A percentile compares a stretch with the other conserved stretches of the same genome.
Conservation (phyloP, 2,113 vertebrate genomes). For the Andinoacara biseriatus region DNA sequence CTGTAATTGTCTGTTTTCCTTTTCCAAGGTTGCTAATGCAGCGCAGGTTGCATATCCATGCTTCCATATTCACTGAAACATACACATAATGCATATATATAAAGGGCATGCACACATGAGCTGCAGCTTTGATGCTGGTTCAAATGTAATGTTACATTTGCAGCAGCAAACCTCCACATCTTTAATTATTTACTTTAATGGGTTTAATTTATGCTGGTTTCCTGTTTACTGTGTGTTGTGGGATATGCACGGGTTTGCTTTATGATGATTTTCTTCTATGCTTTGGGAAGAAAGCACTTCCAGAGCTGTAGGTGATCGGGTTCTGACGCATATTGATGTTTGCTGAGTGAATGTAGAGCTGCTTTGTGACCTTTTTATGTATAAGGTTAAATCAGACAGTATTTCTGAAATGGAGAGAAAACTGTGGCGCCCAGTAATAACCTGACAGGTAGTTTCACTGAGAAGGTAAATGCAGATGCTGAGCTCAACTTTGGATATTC, state of each 20-base stretch:
- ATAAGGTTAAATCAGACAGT: background rate
- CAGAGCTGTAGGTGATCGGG: background rate
- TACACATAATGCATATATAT: accelerated
- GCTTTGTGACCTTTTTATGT: conserved; percentile 9
- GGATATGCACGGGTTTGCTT: background rate
- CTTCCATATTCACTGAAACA: background rate
- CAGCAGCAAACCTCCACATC: background rate
- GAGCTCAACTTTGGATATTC: conserved; percentile 13
- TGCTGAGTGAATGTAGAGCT: background rate
- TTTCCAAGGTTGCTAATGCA: background rate
- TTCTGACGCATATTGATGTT: conserved; percentile 14
- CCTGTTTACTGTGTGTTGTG: background rate
- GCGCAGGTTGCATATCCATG: background rate
- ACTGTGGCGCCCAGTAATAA: background rate
- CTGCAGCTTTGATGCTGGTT: background rate
- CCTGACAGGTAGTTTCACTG: background rate
- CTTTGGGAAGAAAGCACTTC: background rate
- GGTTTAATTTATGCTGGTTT: background rate
- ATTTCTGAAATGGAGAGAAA: background rate
- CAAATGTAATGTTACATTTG: background rate
- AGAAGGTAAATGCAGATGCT: background rate
- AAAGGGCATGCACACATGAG: background rate
- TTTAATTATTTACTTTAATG: background rate
- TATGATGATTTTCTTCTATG: background rate
- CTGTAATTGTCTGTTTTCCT: background rate